These are phyloP conservation scores for Pardosa pseudoannulata DNA, from an alignment of 2,888 invertebrate genomes.

Conservation along the genomic window DNA sequence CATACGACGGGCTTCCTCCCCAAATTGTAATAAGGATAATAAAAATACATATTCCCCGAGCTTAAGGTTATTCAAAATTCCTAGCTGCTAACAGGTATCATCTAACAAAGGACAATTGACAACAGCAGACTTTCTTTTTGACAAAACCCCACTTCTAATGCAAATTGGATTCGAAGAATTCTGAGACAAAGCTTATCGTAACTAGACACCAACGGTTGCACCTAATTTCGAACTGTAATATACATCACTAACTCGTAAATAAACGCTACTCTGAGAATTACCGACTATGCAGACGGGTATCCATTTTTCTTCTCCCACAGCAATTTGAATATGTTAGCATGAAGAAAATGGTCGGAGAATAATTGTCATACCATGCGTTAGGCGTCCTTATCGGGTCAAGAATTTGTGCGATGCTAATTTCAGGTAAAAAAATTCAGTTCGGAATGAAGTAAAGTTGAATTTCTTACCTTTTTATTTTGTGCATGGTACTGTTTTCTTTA, in stretches of 20 bases:
- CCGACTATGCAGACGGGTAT: not conserved
- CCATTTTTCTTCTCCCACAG: not conserved
- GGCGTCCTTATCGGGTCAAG: not conserved
- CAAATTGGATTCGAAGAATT: conserved; percentile 41
- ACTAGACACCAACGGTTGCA: not conserved
- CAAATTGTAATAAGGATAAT: too few relatives aligned
- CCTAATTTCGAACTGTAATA: not conserved
- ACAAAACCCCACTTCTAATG: conserved; percentile 14
- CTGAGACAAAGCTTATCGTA: conserved; percentile 12
- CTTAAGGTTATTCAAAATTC: too few relatives aligned
- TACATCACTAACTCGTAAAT: not conserved
- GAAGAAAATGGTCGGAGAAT: not conserved
- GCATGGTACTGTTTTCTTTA: too few relatives aligned
- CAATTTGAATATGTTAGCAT: not conserved
- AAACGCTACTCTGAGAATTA: not conserved
- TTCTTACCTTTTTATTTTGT: too few relatives aligned
- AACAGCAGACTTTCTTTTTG: not conserved
- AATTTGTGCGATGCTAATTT: not conserved
- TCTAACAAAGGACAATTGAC: not conserved
- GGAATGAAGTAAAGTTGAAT: too few relatives aligned
- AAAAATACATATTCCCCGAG: too few relatives aligned
- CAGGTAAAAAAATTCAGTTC: too few relatives aligned
- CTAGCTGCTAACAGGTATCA: not conserved
- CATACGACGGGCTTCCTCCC: too few relatives aligned
- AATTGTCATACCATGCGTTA: not conserved